Conservation (phyloP, 2,888 invertebrate genomes). For the Hydraecia micacea region DNA sequence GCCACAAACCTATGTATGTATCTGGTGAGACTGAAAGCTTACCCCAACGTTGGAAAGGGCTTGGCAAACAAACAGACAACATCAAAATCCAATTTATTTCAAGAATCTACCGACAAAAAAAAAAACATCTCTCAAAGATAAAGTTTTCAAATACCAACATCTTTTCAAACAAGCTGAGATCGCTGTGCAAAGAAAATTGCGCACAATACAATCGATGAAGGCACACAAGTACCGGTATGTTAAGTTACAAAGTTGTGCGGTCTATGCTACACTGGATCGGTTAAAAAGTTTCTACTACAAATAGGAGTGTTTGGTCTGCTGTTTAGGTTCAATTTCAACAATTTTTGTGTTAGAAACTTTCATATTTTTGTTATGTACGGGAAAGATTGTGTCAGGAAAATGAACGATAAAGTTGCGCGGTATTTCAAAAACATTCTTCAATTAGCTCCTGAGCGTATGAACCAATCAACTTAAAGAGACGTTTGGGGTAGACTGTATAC, state of each 20-base stretch:
- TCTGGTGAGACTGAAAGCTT: background rate
- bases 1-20: background rate
- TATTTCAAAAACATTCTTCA: background rate
- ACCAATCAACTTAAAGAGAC: background rate
- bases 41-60: background rate
- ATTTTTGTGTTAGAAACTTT: conserved; percentile 23
- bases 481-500: background rate
- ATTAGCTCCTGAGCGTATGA: background rate
- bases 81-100: conserved; percentile 6
- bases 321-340: conserved; percentile 21
- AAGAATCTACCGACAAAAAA: background rate
- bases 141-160: conserved; percentile 36
- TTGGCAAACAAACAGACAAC: background rate
- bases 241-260: conserved; percentile 44
- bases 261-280: conserved; percentile 13
- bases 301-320: conserved; percentile 25
- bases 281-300: conserved; percentile 51
- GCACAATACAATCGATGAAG: conserved; percentile 37
- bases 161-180: conserved; percentile 20
- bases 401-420: background rate
- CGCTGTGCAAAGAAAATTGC: conserved; percentile 25
- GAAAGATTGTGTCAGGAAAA: background rate
- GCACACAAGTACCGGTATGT: conserved; percentile 36
- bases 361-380: background rate
- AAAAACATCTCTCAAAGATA: background rate